Base-by-base conservation (phyloP, 2,888 invertebrate species). In the Lepetodrilus schrolli region DNA sequence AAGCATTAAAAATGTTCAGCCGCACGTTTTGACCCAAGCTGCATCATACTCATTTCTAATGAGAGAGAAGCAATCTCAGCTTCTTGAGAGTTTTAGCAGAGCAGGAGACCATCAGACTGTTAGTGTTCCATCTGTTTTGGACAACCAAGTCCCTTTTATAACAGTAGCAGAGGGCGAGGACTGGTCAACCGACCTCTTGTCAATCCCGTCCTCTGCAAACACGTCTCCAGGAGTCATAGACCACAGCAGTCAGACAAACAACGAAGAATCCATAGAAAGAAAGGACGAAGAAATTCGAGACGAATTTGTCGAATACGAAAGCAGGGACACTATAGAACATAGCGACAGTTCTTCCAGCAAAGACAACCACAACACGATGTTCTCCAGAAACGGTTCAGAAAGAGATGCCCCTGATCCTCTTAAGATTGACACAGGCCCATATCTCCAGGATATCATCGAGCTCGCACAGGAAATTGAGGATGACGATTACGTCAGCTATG, bases 121-220 rank as follows among this genome's bases (percentile, higher is more conserved):
- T n/a, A n/a, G n/a, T n/a, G n/a, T n/a, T n/a, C n/a, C n/a, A n/a
- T n/a, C n/a, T n/a, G n/a, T n/a, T n/a, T n/a, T n/a, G n/a, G n/a
- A n/a, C n/a, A n/a, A n/a, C n/a, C n/a, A n/a, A n/a, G n/a, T n/a
- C n/a, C n/a, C n/a, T n/a, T n/a, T n/a, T n/a, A n/a, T n/a, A n/a
- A 58, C 58, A 30, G 30, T 17, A 26, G 13, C n/a, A 13, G 30
- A 30, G 30, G 26, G n/a, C 13, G 58, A 58, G 58, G 58, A 58
- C 30, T 58, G 58, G 58, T 58, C 58, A 23, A 30, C 58, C n/a
- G 58, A 58, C n/a, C 58, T 58, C 17, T 17, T 58, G 20, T 30
- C 10, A 30, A 34, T 58, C 17, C 58, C 58, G n/a, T 58, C 34
- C 30, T 58, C 58, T 30, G 30, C 30, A 58, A 58, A 30, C 17